Base-by-base conservation (phyloP, 2,888 invertebrate species). In the Meganola albula region DNA sequence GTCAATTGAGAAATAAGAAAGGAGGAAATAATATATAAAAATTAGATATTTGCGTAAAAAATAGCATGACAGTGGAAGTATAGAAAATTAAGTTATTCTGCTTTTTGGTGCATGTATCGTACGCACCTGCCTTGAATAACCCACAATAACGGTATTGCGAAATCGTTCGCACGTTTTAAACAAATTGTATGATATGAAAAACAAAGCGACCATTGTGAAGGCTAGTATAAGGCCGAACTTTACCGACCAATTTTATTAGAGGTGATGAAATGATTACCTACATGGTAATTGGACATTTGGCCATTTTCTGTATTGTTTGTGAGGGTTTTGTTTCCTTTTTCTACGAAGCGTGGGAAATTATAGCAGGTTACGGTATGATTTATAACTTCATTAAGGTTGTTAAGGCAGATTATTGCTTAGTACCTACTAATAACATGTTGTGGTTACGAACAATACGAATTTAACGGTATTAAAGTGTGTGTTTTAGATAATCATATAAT, bases 141-240 rank as follows among this genome's bases (percentile, higher is more conserved):
- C 39, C 36, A 64, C 49, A 60, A 59, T 58, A 52, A 50, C 16
- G 57, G 37, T 48, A 48, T 57, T 47, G 47, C 50, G 52, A 66
- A 63, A 64, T 44, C 41, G 47, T 67, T 69, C 66, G 58, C 69
- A 70, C 67, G 57, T 60, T 61, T 54, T 53, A 20, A 7, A 20
- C 4, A 20, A 20, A 20, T 20, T 20, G 50, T 49, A 61, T 61
- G 53, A 44, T 40, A 54, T 47, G 54, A 52, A 63, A 55, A 63
- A 65, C 63, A 70, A 67, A 66, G 64, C 54, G 55, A 60, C 56
- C 48, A 64, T 37, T 47, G 40, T 33, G 69, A 73, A 74, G 75
- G 73, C 53, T 54, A 50, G 41, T 32, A 43, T 45, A 58, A 59
- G 68, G 69, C 49, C 63, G 44, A 39, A 50, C 43, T 47, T 42